A percentile compares a stretch with the other conserved stretches of the same genome.
Conservation (phyloP, 2,888 invertebrate genomes). For the Meganola albula region DNA sequence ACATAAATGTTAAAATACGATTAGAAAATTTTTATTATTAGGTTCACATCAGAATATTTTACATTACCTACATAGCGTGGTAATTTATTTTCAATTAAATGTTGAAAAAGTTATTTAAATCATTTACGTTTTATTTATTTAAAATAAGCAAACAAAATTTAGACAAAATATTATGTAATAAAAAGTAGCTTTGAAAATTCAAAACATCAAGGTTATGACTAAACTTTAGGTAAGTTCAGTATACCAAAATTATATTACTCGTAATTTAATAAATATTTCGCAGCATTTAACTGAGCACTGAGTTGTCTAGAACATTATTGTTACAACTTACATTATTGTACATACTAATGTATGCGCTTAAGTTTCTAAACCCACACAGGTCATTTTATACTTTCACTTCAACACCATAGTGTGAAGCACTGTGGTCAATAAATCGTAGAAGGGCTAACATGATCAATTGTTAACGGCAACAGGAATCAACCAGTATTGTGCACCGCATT, state of each 20-base stretch:
- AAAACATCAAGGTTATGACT: slow-evolving; percentile 10
- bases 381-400: slow-evolving; percentile 20
- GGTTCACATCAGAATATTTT: no score
- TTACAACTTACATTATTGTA: slow-evolving; percentile 23
- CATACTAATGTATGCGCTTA: slow-evolving; percentile 26
- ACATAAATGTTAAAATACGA: neutral
- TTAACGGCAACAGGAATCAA: slow-evolving; percentile 38
- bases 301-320: slow-evolving; percentile 16
- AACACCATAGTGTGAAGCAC: slow-evolving; percentile 9
- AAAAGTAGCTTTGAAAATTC: no score
- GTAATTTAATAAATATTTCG: slow-evolving; percentile 2
- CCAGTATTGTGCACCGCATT: slow-evolving; percentile 70
- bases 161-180: no score
- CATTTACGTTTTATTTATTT: no score
- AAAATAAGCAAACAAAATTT: no score
- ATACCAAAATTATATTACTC: slow-evolving; percentile 8
- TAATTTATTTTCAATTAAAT: no score
- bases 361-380: slow-evolving; percentile 21
- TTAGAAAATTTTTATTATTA: no score
- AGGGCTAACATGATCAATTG: slow-evolving; percentile 34
- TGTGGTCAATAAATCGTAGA: slow-evolving; percentile 27
- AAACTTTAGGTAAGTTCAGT: slow-evolving; percentile 28
- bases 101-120: no score
- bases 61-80: no score
- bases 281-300: slow-evolving; percentile 19